These are phyloP conservation scores for Acronicta psi DNA, from an alignment of 2,888 invertebrate genomes.

Conservation along the genomic window DNA sequence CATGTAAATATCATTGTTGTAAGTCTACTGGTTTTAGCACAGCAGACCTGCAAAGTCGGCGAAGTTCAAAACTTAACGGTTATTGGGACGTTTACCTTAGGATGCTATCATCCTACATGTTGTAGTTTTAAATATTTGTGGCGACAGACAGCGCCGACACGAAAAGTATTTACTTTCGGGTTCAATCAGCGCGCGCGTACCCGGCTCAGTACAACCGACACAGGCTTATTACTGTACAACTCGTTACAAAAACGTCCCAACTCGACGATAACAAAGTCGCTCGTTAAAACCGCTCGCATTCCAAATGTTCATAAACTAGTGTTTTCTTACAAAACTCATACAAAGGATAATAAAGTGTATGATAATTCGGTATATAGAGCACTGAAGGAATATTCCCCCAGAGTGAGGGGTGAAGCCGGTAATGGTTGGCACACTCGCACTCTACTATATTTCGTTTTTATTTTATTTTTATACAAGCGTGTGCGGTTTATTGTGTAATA, in stretches of 20 bases:
- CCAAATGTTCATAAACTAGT: slow-evolving; percentile 39
- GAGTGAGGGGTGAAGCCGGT: slow-evolving; percentile 28
- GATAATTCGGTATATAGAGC: slow-evolving; percentile 37
- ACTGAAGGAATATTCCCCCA: slow-evolving; percentile 48
- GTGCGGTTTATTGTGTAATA: slow-evolving; percentile 46
- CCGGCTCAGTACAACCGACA: slow-evolving; percentile 3
- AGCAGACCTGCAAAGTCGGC: no score
- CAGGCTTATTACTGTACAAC: slow-evolving; percentile 13
- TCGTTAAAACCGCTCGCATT: slow-evolving; percentile 14
- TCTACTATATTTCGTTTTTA: slow-evolving; percentile 45
- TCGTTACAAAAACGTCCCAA: slow-evolving; percentile 18
- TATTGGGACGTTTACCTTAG: no score
- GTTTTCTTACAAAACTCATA: slow-evolving; percentile 41
- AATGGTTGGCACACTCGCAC: slow-evolving; percentile 25
- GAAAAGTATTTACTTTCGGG: not conserved
- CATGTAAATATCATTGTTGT: no score
- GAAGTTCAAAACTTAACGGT: no score
- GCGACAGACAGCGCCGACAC: slow-evolving; percentile 2
- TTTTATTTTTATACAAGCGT: slow-evolving; percentile 50
- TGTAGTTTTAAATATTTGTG: slow-evolving; percentile 6
- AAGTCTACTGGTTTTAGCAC: no score
- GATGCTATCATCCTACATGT: no score
- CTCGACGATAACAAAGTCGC: slow-evolving; percentile 18
- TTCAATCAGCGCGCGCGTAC: slow-evolving; percentile 7
- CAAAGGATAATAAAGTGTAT: slow-evolving; percentile 40